phyloP scores from a whole-genome alignment of 2,888 invertebrate genomes.

The Drosophila paranaensis region DNA sequence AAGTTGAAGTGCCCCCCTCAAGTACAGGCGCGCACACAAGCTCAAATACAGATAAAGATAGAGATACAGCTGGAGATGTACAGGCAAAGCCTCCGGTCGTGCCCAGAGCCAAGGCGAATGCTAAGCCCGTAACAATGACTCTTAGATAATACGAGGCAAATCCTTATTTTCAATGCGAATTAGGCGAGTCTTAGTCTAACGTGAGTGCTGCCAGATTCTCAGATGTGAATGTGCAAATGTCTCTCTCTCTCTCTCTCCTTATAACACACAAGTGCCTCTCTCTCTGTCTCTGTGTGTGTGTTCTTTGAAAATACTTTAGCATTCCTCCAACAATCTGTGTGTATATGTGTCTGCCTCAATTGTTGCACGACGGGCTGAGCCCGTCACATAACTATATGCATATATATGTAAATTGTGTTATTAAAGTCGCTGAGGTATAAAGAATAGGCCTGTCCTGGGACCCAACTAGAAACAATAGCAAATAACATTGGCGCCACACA shows the following conservation, averaged over 20 bases:
- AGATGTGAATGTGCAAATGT: constrained; percentile 40
- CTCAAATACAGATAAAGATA: constrained; percentile 1
- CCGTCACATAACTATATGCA: constrained; percentile 9
- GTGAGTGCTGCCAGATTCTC: constrained; percentile 26
- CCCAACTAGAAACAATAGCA: constrained; percentile 15
- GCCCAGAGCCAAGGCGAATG: constrained; percentile 17
- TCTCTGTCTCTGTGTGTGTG: constrained; percentile 3
- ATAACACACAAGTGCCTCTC: not conserved
- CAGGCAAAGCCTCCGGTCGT: not conserved
- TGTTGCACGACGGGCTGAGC: constrained; percentile 17
- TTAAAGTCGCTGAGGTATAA: constrained; percentile 17
- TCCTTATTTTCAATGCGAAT: constrained; percentile 57
- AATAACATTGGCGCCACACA: not conserved
- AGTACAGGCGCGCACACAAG: not conserved
- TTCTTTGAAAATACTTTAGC: constrained; percentile 24
- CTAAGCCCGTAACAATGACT: constrained; percentile 32
- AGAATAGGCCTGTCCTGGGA: constrained; percentile 4
- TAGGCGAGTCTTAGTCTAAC: constrained; percentile 36
- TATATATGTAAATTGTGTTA: constrained; percentile 11
- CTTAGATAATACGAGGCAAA: constrained; percentile 36
- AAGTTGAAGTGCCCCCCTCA: constrained; percentile 14
- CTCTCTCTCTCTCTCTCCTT: constrained; percentile 1
- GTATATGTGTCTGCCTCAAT: constrained; percentile 14
- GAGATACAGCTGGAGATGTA: not conserved
- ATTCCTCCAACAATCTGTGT: constrained; percentile 13